A percentile compares a stretch with the other conserved stretches of the same genome.
These are phyloP conservation scores for Galbula dea DNA, from an alignment of 2,113 vertebrate species.

Conservation along the genomic window DNA sequence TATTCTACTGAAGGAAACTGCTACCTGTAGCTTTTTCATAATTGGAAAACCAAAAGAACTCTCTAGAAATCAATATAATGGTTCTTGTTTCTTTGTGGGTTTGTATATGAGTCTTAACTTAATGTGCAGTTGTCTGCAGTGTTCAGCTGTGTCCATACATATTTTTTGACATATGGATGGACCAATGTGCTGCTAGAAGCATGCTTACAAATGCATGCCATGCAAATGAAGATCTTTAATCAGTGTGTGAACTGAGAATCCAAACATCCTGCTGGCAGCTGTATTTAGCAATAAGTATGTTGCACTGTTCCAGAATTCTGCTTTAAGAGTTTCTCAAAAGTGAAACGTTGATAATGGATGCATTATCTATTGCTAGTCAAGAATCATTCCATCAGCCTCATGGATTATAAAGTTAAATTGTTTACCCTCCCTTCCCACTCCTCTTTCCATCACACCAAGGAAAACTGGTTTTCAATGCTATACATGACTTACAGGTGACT, in stretches of 20 bases:
- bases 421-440: background rate
- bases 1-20: background rate
- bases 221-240: background rate
- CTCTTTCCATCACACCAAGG: background rate
- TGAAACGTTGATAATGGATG: conserved; percentile 43
- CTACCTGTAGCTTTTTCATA: conserved; percentile 29
- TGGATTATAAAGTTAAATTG: conserved; percentile 26
- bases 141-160: background rate
- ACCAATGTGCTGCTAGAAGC: background rate
- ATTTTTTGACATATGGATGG: background rate
- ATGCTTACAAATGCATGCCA: background rate
- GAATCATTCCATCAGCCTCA: conserved; percentile 14
- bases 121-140: background rate
- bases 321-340: background rate
- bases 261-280: background rate
- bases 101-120: background rate
- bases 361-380: conserved; percentile 27
- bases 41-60: conserved; percentile 17
- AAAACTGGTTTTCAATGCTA: background rate
- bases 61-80: background rate
- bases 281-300: background rate
- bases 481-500: background rate
- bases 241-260: background rate
- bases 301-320: background rate
- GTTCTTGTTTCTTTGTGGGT: background rate